Evolutionary conservation across 2,797 vertebrate species (phyloP).

Genomic region (Onychomys leucogaster): DNA sequence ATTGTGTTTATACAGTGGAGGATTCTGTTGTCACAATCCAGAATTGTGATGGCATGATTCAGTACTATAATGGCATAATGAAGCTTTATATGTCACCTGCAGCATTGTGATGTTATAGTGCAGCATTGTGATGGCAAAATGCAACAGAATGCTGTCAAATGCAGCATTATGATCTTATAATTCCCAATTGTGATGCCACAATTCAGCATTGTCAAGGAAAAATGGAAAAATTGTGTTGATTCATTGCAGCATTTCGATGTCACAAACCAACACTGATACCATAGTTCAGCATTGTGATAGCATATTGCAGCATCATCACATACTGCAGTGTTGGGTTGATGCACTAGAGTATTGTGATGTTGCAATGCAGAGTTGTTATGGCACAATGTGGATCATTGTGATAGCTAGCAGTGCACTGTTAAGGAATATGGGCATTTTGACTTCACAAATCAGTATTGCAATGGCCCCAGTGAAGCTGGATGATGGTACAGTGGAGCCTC

Average conservation of each 20-base stretch:
- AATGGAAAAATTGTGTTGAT: neutral
- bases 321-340: neutral
- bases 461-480: neutral
- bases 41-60: neutral
- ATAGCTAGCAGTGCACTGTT: too few species aligned
- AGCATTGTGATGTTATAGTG: too few species aligned
- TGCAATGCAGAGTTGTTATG: too few species aligned
- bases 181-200: neutral
- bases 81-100: neutral
- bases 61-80: neutral
- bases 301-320: too few species aligned
- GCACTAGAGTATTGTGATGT: neutral
- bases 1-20: neutral
- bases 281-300: neutral
- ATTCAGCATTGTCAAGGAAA: neutral
- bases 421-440: neutral
- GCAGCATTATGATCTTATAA: neutral
- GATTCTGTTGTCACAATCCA: neutral
- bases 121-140: neutral
- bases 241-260: neutral
- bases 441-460: neutral
- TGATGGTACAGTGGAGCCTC: neutral
- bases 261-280: neutral
- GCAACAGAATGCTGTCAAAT: neutral
- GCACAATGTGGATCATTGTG: neutral